Base-by-base conservation (phyloP, 2,797 vertebrate species). In the Anableps anableps region DNA sequence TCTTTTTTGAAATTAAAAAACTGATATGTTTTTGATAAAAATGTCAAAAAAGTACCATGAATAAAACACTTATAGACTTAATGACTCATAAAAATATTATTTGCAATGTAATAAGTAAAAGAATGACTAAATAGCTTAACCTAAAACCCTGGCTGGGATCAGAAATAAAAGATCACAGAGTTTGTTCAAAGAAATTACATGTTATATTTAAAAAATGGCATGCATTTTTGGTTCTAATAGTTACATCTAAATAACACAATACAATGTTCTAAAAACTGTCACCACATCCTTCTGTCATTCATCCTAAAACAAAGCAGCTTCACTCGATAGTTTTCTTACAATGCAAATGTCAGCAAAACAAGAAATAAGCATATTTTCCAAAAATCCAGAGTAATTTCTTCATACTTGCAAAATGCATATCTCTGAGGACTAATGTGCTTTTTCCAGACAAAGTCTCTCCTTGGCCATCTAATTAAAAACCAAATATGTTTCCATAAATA, bases 401-500 rank as follows among this genome's bases (percentile, higher is more conserved):
- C 80, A 77, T 58, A 80, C 72, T 79, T 3, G 48, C 64, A 77
- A 82, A 82, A 75, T 0, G 48, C 45, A 84, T 72, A 74, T 75
- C 76, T 81, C 82, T 19, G 48, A 14, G 16, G 72, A 76, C 26
- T 80, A 23, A 81, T 80, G 75, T 26, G 64, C 38, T 75, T 88
- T 80, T 70, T 83, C 62, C 21, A 34, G 74, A 77, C 47, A 53
- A 34, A 74, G 17, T 76, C 70, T 66, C 83, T 72, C 29, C 31
- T 50, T 23, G 31, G 58, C 80, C 53, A 38, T 75, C 75, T 82
- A 41, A 41, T 1, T 81, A 53, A 87, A 82, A 75, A 60, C 31
- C 70, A 77, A 84, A 88, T 83, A 2, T 72, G 81, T 83, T 66
- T 66, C 47, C 55, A 76, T 62, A 62, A 76, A 75, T 45, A 62